phyloP scores from a whole-genome alignment of 1,140 invertebrate genomes.

The Drosophila littoralis region DNA sequence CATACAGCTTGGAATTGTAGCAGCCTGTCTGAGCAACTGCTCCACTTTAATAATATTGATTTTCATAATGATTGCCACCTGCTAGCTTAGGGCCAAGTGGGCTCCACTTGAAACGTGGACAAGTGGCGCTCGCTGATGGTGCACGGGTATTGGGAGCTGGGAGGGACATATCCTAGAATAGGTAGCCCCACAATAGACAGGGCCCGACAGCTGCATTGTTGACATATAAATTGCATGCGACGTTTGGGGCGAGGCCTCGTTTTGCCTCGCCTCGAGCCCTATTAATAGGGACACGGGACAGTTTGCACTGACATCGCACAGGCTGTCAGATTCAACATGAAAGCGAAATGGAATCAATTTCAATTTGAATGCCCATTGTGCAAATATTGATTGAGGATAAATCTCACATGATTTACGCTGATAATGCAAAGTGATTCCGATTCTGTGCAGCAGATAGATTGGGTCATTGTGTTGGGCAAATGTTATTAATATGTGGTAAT shows the following conservation, averaged over 20 bases:
- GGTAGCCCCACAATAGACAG: not conserved
- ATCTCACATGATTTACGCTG: constrained; percentile 19
- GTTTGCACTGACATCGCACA: constrained; percentile 15
- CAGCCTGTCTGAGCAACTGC: constrained; percentile 35
- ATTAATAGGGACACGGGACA: constrained; percentile 36
- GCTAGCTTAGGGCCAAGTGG: constrained; percentile 11
- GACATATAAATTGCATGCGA: constrained; percentile 53
- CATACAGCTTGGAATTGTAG: not conserved
- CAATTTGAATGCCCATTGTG: constrained; percentile 41
- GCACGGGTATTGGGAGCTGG: constrained; percentile 13
- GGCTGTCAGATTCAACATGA: constrained; percentile 19
- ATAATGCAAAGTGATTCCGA: constrained; percentile 20
- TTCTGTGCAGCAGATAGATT: not conserved
- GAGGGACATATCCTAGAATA: constrained; percentile 1
- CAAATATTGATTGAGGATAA: constrained; percentile 10
- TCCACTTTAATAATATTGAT: constrained; percentile 60
- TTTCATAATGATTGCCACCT: constrained; percentile 59
- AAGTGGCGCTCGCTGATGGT: constrained; percentile 45
- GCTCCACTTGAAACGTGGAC: constrained; percentile 49
- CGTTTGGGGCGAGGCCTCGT: not conserved
- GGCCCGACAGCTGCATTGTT: constrained; percentile 40
- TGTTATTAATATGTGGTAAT: not conserved
- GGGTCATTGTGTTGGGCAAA: not conserved
- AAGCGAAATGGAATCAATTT: constrained; percentile 52
- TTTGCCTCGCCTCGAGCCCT: constrained; percentile 13